Evolutionary conservation across 2,797 vertebrate genomes (phyloP).

Genomic region (Chromobotia macracanthus): DNA sequence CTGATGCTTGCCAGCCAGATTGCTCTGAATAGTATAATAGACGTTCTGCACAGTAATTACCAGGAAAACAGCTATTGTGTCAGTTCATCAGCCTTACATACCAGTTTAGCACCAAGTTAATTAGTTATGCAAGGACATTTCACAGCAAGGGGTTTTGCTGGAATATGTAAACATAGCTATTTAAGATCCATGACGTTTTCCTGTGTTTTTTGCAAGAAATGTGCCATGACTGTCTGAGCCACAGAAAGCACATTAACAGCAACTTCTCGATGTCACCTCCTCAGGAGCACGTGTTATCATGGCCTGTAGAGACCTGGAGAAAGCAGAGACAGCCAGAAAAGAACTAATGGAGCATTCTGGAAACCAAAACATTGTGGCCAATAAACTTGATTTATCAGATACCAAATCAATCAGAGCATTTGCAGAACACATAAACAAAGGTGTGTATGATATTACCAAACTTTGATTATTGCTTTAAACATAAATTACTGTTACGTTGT

Average conservation of each 20-base stretch:
- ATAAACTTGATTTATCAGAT: conserved; percentile 88
- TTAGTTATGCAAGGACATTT: conserved; percentile 46
- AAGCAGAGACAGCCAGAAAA: conserved; percentile 82
- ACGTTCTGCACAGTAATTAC: conserved; percentile 68
- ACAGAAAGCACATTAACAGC: neutral
- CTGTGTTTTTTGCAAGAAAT: neutral
- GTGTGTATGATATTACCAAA: conserved; percentile 63
- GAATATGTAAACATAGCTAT: conserved; percentile 25
- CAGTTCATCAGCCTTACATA: conserved; percentile 40
- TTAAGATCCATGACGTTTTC: conserved; percentile 3
- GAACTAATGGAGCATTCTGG: conserved; percentile 85
- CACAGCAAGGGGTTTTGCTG: conserved; percentile 13
- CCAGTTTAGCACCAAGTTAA: conserved; percentile 34
- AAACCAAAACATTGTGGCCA: conserved; percentile 83
- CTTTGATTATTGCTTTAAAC: neutral
- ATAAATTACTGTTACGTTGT: neutral
- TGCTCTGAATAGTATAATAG: conserved; percentile 69
- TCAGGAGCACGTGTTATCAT: conserved; percentile 88
- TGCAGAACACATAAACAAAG: conserved; percentile 83
- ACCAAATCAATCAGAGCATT: conserved; percentile 87
- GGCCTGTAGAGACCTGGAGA: conserved; percentile 86
- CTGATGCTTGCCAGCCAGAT: conserved; percentile 61
- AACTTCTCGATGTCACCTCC: conserved; percentile 29
- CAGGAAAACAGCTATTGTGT: conserved; percentile 64
- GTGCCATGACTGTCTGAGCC: neutral